Evolutionary conservation across 2,113 vertebrate genomes (phyloP).

Genomic region (Eudyptes chrysolophus): DNA sequence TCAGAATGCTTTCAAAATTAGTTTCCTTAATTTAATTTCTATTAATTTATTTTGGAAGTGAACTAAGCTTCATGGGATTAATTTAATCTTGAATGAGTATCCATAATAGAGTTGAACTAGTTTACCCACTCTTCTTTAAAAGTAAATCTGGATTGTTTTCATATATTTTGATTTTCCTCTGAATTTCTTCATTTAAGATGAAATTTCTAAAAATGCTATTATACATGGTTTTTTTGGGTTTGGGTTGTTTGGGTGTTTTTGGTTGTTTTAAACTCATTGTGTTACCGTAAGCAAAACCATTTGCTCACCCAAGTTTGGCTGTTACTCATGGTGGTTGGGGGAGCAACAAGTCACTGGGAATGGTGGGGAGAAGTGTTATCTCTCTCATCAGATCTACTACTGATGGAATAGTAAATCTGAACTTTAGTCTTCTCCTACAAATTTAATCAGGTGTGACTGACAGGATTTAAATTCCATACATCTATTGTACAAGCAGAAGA

Average conservation of each 20-base stretch:
- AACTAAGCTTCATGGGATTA: not conserved
- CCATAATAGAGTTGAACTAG: not conserved
- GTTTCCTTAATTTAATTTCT: not conserved
- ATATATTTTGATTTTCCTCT: not conserved
- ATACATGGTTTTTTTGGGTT: fast-evolving
- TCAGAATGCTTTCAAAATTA: conserved; percentile 1
- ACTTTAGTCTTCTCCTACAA: not conserved
- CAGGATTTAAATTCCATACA: not conserved
- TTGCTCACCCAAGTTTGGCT: not conserved
- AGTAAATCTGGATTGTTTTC: not conserved
- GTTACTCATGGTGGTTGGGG: not conserved
- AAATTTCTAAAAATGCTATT: not conserved
- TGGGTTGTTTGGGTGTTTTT: not conserved
- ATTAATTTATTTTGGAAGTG: not conserved
- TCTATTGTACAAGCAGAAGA: not conserved
- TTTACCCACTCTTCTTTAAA: not conserved
- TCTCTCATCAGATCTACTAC: not conserved
- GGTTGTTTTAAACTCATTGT: not conserved
- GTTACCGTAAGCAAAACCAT: not conserved
- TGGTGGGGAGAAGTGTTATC: not conserved
- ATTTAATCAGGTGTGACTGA: not conserved
- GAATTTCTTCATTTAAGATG: not conserved
- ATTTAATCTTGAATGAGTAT: not conserved
- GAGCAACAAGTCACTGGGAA: not conserved
- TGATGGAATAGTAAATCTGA: not conserved